Conservation (phyloP, 2,113 vertebrate genomes). For the Aegotheles bennettii region DNA sequence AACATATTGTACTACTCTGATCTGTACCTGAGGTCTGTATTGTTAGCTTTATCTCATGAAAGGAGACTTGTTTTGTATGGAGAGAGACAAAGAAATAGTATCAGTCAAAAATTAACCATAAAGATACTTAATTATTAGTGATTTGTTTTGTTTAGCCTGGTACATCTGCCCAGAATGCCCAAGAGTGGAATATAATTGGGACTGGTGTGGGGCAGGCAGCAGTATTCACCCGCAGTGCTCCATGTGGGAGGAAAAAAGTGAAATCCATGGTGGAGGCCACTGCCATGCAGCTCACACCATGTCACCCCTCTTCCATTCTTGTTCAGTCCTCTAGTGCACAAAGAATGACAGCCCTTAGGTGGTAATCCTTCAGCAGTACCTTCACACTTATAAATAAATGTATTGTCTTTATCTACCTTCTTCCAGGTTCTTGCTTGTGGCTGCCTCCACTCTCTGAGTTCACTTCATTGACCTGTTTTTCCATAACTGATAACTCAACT, state of each 20-base stretch:
- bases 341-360: neutral
- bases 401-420: no score
- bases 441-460: neutral
- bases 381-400: neutral
- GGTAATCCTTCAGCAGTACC: neutral
- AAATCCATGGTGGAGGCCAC: neutral
- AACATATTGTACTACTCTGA: accelerated
- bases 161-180: neutral
- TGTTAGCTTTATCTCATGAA: neutral
- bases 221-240: accelerated
- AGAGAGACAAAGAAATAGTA: neutral
- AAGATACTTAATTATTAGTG: neutral
- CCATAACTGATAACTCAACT: neutral
- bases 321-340: neutral
- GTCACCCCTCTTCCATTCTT: neutral
- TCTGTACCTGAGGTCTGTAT: neutral
- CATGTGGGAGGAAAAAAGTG: accelerated
- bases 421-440: neutral
- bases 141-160: neutral
- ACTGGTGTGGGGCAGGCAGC: accelerated
- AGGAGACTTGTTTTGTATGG: neutral
- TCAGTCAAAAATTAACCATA: neutral
- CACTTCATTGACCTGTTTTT: neutral
- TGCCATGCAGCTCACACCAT: neutral
- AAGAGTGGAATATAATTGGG: neutral